These are phyloP conservation scores for Acrobasis repandana DNA, from an alignment of 2,888 invertebrate genomes.

Conservation along the genomic window DNA sequence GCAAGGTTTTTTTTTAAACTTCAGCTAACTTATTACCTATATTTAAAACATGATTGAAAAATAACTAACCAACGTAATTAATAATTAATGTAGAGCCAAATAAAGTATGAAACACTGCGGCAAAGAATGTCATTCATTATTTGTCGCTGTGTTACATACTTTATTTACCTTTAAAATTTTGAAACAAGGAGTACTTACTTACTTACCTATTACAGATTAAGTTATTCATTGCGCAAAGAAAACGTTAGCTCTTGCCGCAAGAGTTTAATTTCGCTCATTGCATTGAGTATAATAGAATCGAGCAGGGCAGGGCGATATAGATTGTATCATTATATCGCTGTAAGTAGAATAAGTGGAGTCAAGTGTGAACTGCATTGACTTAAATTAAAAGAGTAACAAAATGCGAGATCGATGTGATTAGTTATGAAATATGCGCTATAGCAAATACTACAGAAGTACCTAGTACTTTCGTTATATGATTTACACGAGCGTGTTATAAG, in stretches of 20 bases:
- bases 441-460: too few species aligned
- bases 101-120: too few species aligned
- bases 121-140: too few species aligned
- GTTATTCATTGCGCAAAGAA: slow-evolving; percentile 21
- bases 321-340: slow-evolving; percentile 37
- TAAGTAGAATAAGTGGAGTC: slow-evolving; percentile 40
- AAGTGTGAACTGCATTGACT: slow-evolving; percentile 36
- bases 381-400: neutral
- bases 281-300: slow-evolving; percentile 39
- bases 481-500: too few species aligned
- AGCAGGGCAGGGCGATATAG: slow-evolving; percentile 41
- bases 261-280: slow-evolving; percentile 25
- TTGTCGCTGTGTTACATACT: too few species aligned
- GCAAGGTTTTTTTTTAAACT: too few species aligned
- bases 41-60: too few species aligned
- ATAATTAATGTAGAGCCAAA: too few species aligned
- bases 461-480: too few species aligned
- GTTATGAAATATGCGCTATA: too few species aligned
- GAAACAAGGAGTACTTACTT: neutral
- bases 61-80: too few species aligned
- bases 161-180: slow-evolving; percentile 5
- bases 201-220: slow-evolving; percentile 1
- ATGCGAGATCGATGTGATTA: neutral
- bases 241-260: slow-evolving; percentile 22
- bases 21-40: too few species aligned